Evolutionary conservation across 1,140 invertebrate species (phyloP).

Genomic region (Andricus grossulariae): DNA sequence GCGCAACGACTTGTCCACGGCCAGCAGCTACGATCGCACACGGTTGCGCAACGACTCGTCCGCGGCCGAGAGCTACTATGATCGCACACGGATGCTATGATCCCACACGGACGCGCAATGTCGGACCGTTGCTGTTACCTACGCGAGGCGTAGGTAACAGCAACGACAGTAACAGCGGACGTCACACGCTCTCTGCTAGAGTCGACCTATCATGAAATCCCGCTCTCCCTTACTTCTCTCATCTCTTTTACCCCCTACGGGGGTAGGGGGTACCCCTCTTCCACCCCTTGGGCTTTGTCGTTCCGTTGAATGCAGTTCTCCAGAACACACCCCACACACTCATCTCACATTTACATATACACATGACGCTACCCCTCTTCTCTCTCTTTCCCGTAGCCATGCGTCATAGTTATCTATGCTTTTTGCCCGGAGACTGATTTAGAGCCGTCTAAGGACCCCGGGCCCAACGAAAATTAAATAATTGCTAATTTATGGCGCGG

Average conservation of each 20-base stretch:
- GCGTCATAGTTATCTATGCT: conserved; percentile 77
- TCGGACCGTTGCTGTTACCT: conserved; percentile 1
- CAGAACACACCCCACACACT: conserved; percentile 3
- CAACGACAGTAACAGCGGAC: conserved; percentile 8
- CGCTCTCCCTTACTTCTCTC: conserved; percentile 33
- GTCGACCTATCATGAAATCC: conserved; percentile 33
- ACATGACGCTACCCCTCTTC: conserved; percentile 46
- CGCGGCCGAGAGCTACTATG: no score
- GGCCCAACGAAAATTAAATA: conserved; percentile 77
- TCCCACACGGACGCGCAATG: no score
- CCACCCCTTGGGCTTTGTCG: conserved; percentile 37
- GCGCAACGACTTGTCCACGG: neutral
- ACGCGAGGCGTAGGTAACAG: no score
- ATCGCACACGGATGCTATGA: no score
- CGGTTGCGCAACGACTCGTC: no score
- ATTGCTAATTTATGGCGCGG: conserved; percentile 76
- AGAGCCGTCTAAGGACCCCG: conserved; percentile 76
- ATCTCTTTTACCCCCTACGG: conserved; percentile 29
- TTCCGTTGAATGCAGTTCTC: conserved; percentile 25
- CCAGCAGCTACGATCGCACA: no score
- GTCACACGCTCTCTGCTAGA: conserved; percentile 26
- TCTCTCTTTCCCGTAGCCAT: conserved; percentile 72
- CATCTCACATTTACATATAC: conserved; percentile 33
- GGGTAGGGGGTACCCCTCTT: neutral
- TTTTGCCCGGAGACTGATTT: conserved; percentile 77